These are phyloP conservation scores for Strix uralensis DNA, from an alignment of 2,113 vertebrate genomes.

Conservation along the genomic window DNA sequence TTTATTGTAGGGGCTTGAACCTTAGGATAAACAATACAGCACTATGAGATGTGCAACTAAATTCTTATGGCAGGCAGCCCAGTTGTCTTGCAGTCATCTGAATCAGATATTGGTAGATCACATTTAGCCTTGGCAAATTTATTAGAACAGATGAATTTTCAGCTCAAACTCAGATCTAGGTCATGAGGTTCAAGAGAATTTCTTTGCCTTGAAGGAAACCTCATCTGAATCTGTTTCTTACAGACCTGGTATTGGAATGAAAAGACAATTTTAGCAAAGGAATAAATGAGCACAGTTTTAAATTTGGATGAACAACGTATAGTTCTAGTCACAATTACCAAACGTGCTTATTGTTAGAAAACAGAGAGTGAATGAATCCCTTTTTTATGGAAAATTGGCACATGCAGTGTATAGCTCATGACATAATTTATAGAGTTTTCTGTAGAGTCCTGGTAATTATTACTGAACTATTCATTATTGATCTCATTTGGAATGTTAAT, in stretches of 20 bases:
- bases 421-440: slow-evolving; percentile 56
- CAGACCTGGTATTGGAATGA: not conserved
- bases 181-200: not conserved
- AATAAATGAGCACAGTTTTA: not conserved
- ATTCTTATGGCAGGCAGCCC: not conserved
- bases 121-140: not conserved
- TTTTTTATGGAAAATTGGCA: slow-evolving; percentile 59
- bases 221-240: not conserved
- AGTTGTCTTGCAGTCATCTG: not conserved
- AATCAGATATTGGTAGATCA: not conserved
- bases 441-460: slow-evolving; percentile 60
- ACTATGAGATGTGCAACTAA: not conserved
- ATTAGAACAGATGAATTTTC: not conserved
- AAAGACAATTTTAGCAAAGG: not conserved
- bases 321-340: slow-evolving; percentile 20
- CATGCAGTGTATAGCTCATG: not conserved
- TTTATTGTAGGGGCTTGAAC: not conserved
- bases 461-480: slow-evolving; percentile 60
- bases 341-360: slow-evolving; percentile 51
- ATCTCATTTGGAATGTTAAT: slow-evolving; percentile 63
- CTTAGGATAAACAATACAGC: not conserved
- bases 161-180: not conserved
- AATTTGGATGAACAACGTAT: not conserved
- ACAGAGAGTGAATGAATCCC: slow-evolving; percentile 34
- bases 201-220: not conserved